A percentile compares a stretch with the other conserved stretches of the same genome.
Conservation (phyloP, 2,113 vertebrate species). For the Mormyrus iriodes region DNA sequence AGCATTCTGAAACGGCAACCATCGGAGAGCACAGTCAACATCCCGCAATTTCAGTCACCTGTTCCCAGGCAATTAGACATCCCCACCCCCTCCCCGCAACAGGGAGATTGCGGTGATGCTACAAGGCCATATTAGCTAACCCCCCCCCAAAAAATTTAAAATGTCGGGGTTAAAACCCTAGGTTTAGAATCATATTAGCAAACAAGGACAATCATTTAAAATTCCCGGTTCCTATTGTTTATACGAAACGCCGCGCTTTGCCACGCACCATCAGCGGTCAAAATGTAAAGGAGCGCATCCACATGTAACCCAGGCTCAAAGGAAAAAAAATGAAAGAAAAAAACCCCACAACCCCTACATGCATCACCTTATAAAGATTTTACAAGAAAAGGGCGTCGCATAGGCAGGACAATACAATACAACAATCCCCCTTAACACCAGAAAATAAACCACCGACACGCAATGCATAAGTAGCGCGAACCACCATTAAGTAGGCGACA, state of each 20-base stretch:
- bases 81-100: neutral
- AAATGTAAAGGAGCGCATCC: neutral
- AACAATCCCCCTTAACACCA: neutral
- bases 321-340: neutral
- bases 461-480: neutral
- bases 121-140: neutral
- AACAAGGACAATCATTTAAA: neutral
- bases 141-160: neutral
- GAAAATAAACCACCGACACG: neutral
- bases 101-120: neutral
- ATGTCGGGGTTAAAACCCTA: neutral
- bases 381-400: neutral
- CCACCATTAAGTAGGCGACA: neutral
- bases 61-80: neutral
- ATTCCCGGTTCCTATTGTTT: neutral
- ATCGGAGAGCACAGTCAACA: neutral
- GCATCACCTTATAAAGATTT: neutral
- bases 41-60: conserved; percentile 2
- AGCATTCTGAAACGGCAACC: neutral
- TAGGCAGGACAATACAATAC: neutral
- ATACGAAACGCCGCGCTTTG: neutral
- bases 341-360: neutral
- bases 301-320: neutral
- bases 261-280: no score
- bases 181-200: neutral